Evolutionary conservation across 2,888 invertebrate species (phyloP).

Genomic region (Notodonta dromedarius): DNA sequence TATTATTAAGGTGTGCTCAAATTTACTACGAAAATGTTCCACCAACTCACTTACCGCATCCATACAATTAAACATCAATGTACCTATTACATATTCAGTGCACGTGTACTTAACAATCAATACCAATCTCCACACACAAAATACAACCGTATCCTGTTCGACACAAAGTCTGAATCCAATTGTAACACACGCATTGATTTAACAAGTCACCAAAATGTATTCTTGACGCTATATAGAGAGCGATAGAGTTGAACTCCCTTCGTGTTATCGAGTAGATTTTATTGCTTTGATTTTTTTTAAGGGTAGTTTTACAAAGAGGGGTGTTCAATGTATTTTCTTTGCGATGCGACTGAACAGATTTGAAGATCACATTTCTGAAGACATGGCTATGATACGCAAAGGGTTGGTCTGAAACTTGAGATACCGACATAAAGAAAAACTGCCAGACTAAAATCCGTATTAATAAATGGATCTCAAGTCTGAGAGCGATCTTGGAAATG

Average conservation of each 20-base stretch:
- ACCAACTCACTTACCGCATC: too few relatives aligned
- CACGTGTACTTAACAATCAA: conserved; percentile 3
- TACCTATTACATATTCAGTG: conserved; percentile 8
- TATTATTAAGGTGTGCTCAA: too few relatives aligned
- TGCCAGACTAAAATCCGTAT: too few relatives aligned
- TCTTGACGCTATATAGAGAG: background rate
- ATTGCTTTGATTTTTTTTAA: conserved; percentile 1
- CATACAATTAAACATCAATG: background rate
- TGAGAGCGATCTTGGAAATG: too few relatives aligned
- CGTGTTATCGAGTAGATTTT: conserved; percentile 5
- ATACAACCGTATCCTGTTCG: conserved; percentile 14
- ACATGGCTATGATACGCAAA: too few relatives aligned
- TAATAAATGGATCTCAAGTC: too few relatives aligned
- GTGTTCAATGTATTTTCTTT: background rate
- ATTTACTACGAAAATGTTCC: too few relatives aligned
- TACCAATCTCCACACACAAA: conserved; percentile 19
- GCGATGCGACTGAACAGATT: background rate
- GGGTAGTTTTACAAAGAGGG: background rate
- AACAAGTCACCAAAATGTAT: background rate
- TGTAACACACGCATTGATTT: background rate
- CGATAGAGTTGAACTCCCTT: background rate
- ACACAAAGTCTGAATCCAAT: conserved; percentile 24
- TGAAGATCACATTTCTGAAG: background rate
- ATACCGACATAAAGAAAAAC: too few relatives aligned
- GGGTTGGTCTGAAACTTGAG: too few relatives aligned